Evolutionary conservation across 2,797 vertebrate genomes (phyloP).

Genomic region (Odontamblyopus lacepedii): DNA sequence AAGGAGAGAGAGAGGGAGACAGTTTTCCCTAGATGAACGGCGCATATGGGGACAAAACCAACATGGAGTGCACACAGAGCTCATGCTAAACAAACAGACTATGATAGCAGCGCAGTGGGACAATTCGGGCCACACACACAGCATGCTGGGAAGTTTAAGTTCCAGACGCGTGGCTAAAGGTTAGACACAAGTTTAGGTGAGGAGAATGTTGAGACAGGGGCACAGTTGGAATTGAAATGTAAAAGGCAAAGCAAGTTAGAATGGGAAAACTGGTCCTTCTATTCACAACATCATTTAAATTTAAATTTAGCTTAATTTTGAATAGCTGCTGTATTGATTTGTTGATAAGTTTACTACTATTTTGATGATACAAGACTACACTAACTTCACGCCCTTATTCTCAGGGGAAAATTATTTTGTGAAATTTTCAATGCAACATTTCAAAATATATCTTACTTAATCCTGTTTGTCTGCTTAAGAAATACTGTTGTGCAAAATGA

Average conservation of each 20-base stretch:
- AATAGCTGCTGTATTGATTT: not conserved
- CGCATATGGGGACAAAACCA: slow-evolving; percentile 58
- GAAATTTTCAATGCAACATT: not conserved
- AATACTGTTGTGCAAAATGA: not conserved
- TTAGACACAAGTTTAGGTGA: slow-evolving; percentile 29
- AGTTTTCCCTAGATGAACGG: slow-evolving; percentile 50
- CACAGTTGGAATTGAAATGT: slow-evolving; percentile 8
- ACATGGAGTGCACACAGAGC: slow-evolving; percentile 60
- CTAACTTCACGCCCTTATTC: not conserved
- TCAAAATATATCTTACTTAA: not conserved
- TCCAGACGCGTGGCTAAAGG: slow-evolving; percentile 24
- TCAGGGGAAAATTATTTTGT: not conserved
- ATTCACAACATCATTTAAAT: not conserved
- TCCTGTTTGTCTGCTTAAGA: too few species aligned
- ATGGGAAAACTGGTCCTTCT: not conserved
- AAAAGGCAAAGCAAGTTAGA: not conserved
- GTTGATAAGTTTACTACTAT: not conserved
- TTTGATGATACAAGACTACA: not conserved
- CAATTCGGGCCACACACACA: slow-evolving; percentile 43
- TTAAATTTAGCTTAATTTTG: not conserved
- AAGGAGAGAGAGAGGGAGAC: slow-evolving; percentile 18
- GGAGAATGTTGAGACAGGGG: slow-evolving; percentile 32
- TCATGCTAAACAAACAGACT: slow-evolving; percentile 67
- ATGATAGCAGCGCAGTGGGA: slow-evolving; percentile 66
- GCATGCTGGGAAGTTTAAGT: slow-evolving; percentile 24